Percentiles rank a stretch among this genome's conserved stretches.
Evolutionary conservation across 2,888 invertebrate genomes (phyloP).

Genomic region (Neoascia interrupta): DNA sequence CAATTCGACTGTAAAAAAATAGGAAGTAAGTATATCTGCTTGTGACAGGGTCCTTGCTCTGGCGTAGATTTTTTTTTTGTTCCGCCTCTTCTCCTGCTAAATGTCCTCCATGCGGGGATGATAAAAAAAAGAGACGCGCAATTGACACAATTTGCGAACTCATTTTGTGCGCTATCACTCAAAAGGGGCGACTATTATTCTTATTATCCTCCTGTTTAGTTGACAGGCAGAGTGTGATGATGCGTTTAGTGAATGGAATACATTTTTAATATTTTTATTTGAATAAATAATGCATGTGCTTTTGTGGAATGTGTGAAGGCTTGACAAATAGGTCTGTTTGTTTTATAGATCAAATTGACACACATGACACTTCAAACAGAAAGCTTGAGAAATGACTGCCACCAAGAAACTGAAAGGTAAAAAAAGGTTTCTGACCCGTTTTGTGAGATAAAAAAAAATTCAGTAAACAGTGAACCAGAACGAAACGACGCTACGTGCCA

Average conservation of each 20-base stretch:
- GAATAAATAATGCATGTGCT: conserved; percentile 17
- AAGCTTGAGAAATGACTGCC: too few species aligned
- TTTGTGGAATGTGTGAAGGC: not conserved
- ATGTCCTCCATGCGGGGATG: conserved; percentile 4
- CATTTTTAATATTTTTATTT: conserved; percentile 9
- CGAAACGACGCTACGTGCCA: too few species aligned
- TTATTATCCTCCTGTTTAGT: not conserved
- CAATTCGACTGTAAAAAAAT: not conserved
- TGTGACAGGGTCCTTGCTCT: not conserved
- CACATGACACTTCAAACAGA: too few species aligned
- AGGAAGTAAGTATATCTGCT: not conserved
- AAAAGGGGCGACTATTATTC: conserved; percentile 20
- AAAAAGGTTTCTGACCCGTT: too few species aligned
- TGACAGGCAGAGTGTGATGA: not conserved
- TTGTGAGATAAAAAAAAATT: too few species aligned
- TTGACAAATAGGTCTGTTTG: too few species aligned
- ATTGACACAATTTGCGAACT: conserved; percentile 35
- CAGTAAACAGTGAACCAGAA: too few species aligned
- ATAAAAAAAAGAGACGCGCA: conserved; percentile 1
- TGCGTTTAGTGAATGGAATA: conserved; percentile 3
- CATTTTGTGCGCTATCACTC: conserved; percentile 30
- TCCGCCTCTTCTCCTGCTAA: too few species aligned
- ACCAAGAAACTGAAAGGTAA: too few species aligned
- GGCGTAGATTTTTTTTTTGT: too few species aligned
- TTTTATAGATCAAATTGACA: too few species aligned